These are phyloP conservation scores for Rhysida immarginata DNA, from an alignment of 1,140 invertebrate genomes.

Conservation along the genomic window DNA sequence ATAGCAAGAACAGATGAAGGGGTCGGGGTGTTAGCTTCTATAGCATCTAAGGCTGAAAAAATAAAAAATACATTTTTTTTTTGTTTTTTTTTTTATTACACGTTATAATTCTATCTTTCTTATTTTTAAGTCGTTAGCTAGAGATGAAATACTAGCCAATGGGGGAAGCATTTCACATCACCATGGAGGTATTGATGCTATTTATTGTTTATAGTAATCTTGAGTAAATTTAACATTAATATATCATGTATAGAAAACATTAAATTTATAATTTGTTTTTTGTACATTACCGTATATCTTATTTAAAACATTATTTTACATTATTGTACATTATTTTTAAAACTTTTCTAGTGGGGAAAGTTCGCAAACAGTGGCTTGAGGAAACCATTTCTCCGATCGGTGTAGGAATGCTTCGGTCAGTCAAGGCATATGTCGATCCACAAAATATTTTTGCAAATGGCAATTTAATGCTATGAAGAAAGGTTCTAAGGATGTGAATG, in stretches of 20 bases:
- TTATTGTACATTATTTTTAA: no score
- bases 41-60: no score
- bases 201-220: not conserved
- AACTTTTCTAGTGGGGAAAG: slow-evolving; percentile 59
- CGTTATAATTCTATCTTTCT: not conserved
- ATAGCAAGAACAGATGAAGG: no score
- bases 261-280: not conserved
- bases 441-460: slow-evolving; percentile 81
- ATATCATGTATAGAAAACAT: not conserved
- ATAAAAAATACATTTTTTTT: no score
- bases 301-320: no score
- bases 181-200: slow-evolving; percentile 50
- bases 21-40: no score
- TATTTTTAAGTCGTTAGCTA: slow-evolving; percentile 55
- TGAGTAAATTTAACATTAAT: not conserved
- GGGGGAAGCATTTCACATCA: slow-evolving; percentile 93
- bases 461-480: slow-evolving; percentile 41
- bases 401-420: slow-evolving; percentile 51
- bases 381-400: slow-evolving; percentile 65
- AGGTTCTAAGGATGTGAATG: no score
- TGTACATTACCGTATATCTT: no score
- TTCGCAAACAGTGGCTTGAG: slow-evolving; percentile 61
- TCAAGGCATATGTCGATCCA: slow-evolving; percentile 79
- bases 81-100: no score
- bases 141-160: slow-evolving; percentile 77